Evolutionary conservation across 1,140 invertebrate species (phyloP), one percentile per base, ranked within the genome.

Genomic region (Tetramorium alpestre): DNA sequence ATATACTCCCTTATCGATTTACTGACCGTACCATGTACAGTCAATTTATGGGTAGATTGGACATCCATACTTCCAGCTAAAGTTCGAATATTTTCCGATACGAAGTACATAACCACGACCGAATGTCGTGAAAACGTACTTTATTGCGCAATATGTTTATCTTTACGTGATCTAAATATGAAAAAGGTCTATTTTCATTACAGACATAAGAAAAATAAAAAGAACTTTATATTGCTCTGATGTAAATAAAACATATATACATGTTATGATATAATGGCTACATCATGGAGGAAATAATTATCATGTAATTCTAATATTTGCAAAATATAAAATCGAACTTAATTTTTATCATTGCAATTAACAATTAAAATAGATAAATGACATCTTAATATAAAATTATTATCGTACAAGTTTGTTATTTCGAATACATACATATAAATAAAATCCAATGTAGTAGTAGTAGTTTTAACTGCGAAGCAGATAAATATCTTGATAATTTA

Each of bases 1-100:
- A 67, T 81, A 33, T 41, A 72, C 41, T 65, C 47, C 65, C n/a
- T 28, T 67, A 84, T 90, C 65, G 88, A 89, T 90, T 67, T 54
- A 41, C 11, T 75, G 58, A 70, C 72, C 38, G 33, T 67, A 64
- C 76, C 41, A 54, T 58, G n/a, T 28, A 51, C 65, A 72, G 51
- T 56, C 65, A 81, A 78, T 70, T 58, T 70, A 70, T 81, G 33
- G 44, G n/a, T 67, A 80, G 64, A 51, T 81, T 44, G 22, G 49
- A 18, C 13, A 56, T 70, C 49, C 65, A 58, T 81, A 81, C 49
- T 58, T 81, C 18, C 7, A 44, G 22, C 25, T 22, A 65, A 81
- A 70, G 49, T 72, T 72, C 18, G 38, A 38, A 56, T 44, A 81
- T 81, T 70, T 81, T 51, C 49, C 44, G 16, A 56, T 33, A 56